Conservation (phyloP, 2,888 invertebrate species). For the Lymantria monacha region DNA sequence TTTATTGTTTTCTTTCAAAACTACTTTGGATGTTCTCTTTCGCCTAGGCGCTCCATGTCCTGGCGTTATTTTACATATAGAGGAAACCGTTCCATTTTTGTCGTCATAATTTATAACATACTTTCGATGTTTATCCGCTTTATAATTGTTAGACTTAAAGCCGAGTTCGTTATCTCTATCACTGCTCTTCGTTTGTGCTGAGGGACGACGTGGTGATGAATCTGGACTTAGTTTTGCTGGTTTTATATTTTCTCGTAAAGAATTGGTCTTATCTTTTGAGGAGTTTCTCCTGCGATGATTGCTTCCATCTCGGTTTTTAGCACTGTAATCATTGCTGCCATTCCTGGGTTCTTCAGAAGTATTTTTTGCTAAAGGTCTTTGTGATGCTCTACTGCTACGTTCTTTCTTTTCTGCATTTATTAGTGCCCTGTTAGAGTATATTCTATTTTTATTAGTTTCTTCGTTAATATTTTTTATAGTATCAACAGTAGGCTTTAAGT, state of each 20-base stretch:
- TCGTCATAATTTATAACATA: conserved; percentile 76
- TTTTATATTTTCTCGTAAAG: conserved; percentile 27
- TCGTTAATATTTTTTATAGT: conserved; percentile 15
- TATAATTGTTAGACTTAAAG: conserved; percentile 34
- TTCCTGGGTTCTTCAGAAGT: conserved; percentile 12
- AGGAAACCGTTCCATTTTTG: conserved; percentile 74
- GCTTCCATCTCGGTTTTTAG: conserved; percentile 18
- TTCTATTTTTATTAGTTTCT: conserved; percentile 8
- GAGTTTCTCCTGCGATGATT: conserved; percentile 28
- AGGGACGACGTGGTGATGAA: conserved; percentile 17
- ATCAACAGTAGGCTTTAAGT: conserved; percentile 16
- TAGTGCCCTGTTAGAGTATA: conserved; percentile 15
- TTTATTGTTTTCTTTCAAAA: conserved; percentile 48
- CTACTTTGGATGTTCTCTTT: conserved; percentile 50
- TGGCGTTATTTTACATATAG: conserved; percentile 65
- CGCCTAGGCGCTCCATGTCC: conserved; percentile 47
- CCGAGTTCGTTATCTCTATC: conserved; percentile 37
- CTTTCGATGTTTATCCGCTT: conserved; percentile 55
- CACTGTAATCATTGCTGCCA: conserved; percentile 8
- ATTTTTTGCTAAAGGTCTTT: conserved; percentile 23
- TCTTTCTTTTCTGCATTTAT: conserved; percentile 23
- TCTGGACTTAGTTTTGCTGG: conserved; percentile 29
- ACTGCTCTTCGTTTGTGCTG: conserved; percentile 17
- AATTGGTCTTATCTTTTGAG: conserved; percentile 31
- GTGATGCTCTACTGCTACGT: conserved; percentile 32